Conservation (phyloP, 2,113 vertebrate species). For the Excalfactoria chinensis region DNA sequence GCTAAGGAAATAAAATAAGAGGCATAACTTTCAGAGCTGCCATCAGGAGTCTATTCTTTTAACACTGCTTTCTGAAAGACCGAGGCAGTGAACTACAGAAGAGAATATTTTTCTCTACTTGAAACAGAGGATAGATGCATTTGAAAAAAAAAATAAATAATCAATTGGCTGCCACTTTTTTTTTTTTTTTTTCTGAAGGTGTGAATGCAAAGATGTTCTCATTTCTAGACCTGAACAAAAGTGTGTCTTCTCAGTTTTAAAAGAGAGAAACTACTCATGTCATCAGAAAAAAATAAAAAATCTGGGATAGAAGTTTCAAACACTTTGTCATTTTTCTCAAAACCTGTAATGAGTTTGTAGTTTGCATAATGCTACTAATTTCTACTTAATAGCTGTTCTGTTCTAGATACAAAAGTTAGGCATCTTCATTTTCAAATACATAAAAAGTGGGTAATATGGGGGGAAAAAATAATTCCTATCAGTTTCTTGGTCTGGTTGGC, state of each 20-base stretch:
- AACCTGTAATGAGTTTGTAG: neutral
- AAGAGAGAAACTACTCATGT: neutral
- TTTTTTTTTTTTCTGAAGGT: neutral
- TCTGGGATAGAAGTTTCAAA: neutral
- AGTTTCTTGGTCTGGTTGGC: neutral
- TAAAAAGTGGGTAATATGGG: neutral
- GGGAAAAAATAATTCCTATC: neutral
- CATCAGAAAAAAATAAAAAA: rapidly evolving
- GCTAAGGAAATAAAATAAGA: too few relatives aligned
- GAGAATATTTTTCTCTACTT: neutral
- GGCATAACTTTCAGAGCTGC: too few relatives aligned
- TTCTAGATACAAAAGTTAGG: neutral
- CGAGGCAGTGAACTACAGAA: neutral
- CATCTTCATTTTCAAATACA: neutral
- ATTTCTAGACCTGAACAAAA: neutral
- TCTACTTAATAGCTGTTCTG: neutral
- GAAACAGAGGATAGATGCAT: neutral
- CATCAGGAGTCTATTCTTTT: neutral
- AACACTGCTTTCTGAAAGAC: neutral
- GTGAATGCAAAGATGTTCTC: neutral
- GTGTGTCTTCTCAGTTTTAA: neutral
- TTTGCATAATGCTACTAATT: neutral
- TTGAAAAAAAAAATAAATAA: too few relatives aligned
- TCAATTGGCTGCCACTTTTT: neutral
- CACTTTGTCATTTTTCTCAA: neutral